phyloP scores from a whole-genome alignment of 2,797 vertebrate genomes.

The Pachyuromys duprasi region DNA sequence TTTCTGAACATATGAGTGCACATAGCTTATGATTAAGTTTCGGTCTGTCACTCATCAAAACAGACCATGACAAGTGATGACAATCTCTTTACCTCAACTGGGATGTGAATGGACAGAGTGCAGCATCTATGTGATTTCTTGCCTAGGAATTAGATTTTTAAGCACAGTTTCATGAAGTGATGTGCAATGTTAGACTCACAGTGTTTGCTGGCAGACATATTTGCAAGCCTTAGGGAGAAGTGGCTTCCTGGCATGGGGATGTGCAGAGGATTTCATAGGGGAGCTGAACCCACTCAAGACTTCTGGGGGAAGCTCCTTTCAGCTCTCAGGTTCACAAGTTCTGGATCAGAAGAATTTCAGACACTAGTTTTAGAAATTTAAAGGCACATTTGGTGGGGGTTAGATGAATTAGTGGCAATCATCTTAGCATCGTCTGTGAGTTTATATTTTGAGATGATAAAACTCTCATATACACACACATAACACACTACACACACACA shows the following conservation, averaged over 20 bases:
- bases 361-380: not conserved
- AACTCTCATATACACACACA: not conserved
- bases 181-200: not conserved
- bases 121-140: not conserved
- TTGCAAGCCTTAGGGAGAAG: not conserved
- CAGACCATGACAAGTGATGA: not conserved
- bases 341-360: not conserved
- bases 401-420: not conserved
- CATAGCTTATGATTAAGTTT: not conserved
- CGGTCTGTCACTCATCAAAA: not conserved
- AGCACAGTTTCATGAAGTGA: not conserved
- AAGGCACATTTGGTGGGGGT: not conserved
- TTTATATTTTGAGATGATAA: not conserved
- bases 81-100: not conserved
- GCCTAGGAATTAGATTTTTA: conserved; percentile 2
- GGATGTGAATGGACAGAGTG: not conserved
- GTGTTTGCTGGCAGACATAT: not conserved
- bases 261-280: not conserved
- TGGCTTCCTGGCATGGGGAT: not conserved
- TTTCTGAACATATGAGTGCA: not conserved
- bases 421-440: not conserved
- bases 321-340: not conserved
- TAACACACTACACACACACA: not conserved
- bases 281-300: not conserved
- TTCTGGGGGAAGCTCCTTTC: not conserved